Evolutionary conservation across 2,113 vertebrate species (phyloP), one percentile per base, ranked within the genome.

Genomic region (Trichomycterus rosablanca): DNA sequence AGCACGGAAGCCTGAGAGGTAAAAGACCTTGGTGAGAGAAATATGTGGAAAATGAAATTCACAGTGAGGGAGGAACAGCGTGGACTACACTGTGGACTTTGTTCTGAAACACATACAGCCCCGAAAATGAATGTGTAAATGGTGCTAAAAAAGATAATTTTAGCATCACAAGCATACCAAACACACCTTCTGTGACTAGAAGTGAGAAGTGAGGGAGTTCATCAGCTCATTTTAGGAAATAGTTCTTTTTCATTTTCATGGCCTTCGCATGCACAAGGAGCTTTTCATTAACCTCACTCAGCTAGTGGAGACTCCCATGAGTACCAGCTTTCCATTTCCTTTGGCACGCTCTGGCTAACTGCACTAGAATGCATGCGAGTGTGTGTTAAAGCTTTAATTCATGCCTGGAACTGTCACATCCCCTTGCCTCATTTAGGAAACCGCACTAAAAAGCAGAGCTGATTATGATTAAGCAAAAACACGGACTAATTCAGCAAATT

Each of bases 381-480:
- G 46, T 65, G 48, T 26, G 39, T 73, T 72, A 70, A 67, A 68
- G 44, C 34, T 54, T 60, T 75, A 59, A 71, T 78, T 78, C 73
- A 73, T 66, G 68, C 43, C 52, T 43, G 37, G 63, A 67, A 76
- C 53, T 66, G 75, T 77, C 68, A 75, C 73, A 72, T 77, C 75
- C 75, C 76, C 73, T 71, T 67, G 40, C 75, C 50, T 43, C 37
- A 53, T 50, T 61, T 34, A 18, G 70, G 67, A 64, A 53, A 51
- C 67, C 63, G 66, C 52, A 53, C 49, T 18, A 16, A 63, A 55
- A 68, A 66, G 57, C 58, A 54, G 28, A 72, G 54, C 64, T 57
- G 64, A 74, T 74, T 56, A 59, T 73, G 67, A 73, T 48, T 63
- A 54, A 74, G 68, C 67, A 71, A 71, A 26, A 42, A 73, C 44